Conservation (phyloP, 1,140 invertebrate genomes). For the Olivierus martensii region DNA sequence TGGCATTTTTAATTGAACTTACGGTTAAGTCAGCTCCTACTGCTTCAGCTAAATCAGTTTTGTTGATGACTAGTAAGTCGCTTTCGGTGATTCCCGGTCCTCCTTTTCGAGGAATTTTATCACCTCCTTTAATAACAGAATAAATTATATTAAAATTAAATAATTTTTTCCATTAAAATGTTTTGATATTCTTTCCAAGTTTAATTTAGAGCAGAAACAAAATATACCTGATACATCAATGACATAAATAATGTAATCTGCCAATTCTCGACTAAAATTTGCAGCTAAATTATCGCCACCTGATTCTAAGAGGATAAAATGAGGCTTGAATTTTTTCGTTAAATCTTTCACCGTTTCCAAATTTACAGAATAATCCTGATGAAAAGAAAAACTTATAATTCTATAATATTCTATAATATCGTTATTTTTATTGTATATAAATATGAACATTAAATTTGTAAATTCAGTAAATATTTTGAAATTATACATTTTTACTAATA, state of each 20-base stretch:
- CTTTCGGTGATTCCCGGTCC: conserved; percentile 32
- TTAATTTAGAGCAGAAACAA: neutral
- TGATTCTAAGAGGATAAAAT: conserved; percentile 31
- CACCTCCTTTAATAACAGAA: conserved; percentile 23
- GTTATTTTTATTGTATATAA: too few species aligned
- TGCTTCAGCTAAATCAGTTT: conserved; percentile 30
- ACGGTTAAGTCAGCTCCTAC: conserved; percentile 27
- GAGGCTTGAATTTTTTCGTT: conserved; percentile 26
- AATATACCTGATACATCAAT: conserved; percentile 29
- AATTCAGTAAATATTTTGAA: too few species aligned
- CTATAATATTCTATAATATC: too few species aligned
- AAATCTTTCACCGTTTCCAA: conserved; percentile 30
- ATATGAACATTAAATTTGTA: too few species aligned
- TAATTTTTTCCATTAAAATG: neutral
- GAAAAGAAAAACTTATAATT: too few species aligned
- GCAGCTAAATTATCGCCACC: conserved; percentile 33
- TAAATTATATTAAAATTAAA: conserved; percentile 1
- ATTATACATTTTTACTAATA: too few species aligned
- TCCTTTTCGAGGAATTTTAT: conserved; percentile 32
- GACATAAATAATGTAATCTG: conserved; percentile 33
- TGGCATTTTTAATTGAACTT: neutral
- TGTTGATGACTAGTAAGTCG: conserved; percentile 33
- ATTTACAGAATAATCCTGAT: conserved; percentile 31
- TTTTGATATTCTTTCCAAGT: too few species aligned
- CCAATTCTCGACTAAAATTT: conserved; percentile 31